phyloP scores from a whole-genome alignment of 2,797 vertebrate genomes.

The Falco peregrinus region DNA sequence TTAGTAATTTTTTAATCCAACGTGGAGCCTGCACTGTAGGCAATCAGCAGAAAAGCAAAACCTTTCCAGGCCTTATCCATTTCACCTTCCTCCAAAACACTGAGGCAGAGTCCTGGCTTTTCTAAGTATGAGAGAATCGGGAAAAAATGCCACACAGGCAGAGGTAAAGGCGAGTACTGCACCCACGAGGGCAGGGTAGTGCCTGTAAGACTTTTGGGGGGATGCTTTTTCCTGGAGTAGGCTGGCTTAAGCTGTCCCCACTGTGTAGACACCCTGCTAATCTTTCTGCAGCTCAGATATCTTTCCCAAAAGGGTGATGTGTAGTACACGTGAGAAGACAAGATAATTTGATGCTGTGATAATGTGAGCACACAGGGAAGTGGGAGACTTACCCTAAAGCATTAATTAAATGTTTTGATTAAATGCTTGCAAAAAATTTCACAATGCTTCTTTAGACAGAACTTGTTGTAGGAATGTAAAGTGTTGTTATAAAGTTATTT shows the following conservation, averaged over 20 bases:
- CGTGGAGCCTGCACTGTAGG: not conserved
- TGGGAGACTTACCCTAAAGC: conserved; percentile 7
- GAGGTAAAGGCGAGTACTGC: not conserved
- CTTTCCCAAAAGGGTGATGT: not conserved
- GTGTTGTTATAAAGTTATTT: not conserved
- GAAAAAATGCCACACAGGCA: not conserved
- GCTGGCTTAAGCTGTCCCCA: not conserved
- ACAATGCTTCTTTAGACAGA: not conserved
- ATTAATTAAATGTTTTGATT: conserved; percentile 26
- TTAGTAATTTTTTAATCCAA: not conserved
- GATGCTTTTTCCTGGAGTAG: not conserved
- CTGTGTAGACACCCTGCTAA: not conserved
- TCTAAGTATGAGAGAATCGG: rapidly evolving
- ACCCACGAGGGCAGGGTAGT: not conserved
- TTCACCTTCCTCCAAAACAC: not conserved
- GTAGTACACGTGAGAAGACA: not conserved
- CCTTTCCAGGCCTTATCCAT: not conserved
- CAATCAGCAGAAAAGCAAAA: not conserved
- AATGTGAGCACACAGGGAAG: not conserved
- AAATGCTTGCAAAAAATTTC: conserved; percentile 9
- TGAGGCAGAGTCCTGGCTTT: not conserved
- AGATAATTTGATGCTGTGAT: not conserved
- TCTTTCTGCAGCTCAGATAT: not conserved
- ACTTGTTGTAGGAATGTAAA: not conserved
- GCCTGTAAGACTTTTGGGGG: not conserved